A percentile compares a stretch with the other conserved stretches of the same genome.
These are phyloP conservation scores for Cyrtodaria siliqua DNA, from an alignment of 2,888 invertebrate genomes.

Conservation along the genomic window DNA sequence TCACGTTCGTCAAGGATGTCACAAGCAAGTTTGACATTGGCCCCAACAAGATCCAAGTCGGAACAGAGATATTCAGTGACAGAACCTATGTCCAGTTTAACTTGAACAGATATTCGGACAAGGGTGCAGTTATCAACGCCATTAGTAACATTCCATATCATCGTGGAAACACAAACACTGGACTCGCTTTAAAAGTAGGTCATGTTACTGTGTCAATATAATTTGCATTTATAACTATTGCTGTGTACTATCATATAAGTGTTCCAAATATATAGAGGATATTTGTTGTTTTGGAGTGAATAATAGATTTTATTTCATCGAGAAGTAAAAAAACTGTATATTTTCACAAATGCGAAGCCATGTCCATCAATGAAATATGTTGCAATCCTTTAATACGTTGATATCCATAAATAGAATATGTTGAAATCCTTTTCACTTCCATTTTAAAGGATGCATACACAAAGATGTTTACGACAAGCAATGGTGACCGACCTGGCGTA, in stretches of 20 bases:
- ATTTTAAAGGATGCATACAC: constrained; percentile 49
- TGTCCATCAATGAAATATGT: too few species aligned
- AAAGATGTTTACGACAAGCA: constrained; percentile 67
- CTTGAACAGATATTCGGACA: constrained; percentile 73
- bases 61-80: constrained; percentile 74
- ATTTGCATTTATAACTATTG: too few species aligned
- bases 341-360: too few species aligned
- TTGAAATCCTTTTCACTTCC: too few species aligned
- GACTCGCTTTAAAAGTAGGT: constrained; percentile 70
- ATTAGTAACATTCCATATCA: constrained; percentile 76
- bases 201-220: too few species aligned
- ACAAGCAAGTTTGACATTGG: constrained; percentile 75
- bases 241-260: too few species aligned
- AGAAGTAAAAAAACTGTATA: too few species aligned
- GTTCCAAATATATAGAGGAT: too few species aligned
- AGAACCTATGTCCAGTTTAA: constrained; percentile 77
- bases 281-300: too few species aligned
- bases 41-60: constrained; percentile 73
- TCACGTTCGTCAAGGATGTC: constrained; percentile 75
- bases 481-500: constrained; percentile 76
- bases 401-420: too few species aligned
- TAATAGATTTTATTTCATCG: too few species aligned
- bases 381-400: too few species aligned
- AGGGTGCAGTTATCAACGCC: constrained; percentile 67
- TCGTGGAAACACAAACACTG: constrained; percentile 80